Evolutionary conservation across 2,113 vertebrate genomes (phyloP).

Genomic region (Albula goreensis): DNA sequence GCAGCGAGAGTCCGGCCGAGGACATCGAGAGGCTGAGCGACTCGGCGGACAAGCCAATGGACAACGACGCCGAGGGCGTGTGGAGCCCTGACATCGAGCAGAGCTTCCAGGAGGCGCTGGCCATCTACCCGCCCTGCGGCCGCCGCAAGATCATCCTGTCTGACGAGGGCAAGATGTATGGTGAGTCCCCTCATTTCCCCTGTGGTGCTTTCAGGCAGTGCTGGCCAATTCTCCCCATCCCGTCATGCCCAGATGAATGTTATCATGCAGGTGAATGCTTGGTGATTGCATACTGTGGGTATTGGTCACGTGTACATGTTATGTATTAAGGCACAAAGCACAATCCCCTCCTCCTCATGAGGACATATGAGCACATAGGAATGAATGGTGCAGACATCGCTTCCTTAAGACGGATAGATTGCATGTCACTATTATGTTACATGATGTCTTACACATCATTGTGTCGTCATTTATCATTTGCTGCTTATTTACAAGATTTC

Average conservation of each 20-base stretch:
- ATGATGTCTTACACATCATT: no score
- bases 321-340: no score
- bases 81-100: constrained; percentile 99
- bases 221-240: neutral
- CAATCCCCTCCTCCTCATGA: no score
- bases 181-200: constrained; percentile 72
- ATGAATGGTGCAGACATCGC: no score
- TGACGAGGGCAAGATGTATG: constrained; percentile 99
- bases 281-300: neutral
- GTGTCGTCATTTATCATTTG: no score
- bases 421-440: no score
- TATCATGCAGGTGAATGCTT: neutral
- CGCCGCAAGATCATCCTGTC: constrained; percentile 99
- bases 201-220: neutral
- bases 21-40: constrained; percentile 98
- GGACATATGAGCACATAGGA: no score
- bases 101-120: constrained; percentile 98
- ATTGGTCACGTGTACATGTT: no score
- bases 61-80: constrained; percentile 97
- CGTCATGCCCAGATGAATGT: neutral
- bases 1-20: constrained; percentile 98
- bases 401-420: no score
- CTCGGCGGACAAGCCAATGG: constrained; percentile 94
- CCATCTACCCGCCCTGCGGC: constrained; percentile 97
- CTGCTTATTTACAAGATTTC: neutral